Conservation (phyloP, 2,888 invertebrate species). For the Seira ritae region DNA sequence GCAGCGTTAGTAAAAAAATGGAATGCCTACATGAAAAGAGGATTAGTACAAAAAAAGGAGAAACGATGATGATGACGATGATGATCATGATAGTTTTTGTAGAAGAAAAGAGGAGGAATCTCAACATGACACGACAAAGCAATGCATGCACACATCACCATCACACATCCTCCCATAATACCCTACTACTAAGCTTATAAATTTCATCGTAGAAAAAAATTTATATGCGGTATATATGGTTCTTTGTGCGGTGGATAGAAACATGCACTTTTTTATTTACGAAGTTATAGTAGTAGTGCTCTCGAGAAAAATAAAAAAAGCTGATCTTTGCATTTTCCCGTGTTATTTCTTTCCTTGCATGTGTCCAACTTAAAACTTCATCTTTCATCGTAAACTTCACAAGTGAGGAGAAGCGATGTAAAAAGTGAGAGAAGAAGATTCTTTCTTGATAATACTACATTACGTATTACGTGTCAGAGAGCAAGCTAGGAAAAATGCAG, state of each 20-base stretch:
- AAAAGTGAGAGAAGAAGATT: conserved; percentile 34
- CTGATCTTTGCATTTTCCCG: conserved; percentile 44
- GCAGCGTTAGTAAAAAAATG: neutral
- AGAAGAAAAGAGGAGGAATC: conserved; percentile 40
- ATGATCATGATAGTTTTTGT: neutral
- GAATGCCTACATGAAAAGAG: conserved; percentile 39
- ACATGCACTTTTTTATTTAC: neutral
- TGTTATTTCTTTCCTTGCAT: conserved; percentile 45
- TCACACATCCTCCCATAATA: conserved; percentile 22
- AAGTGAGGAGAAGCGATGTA: neutral
- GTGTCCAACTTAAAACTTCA: conserved; percentile 44
- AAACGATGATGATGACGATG: conserved; percentile 16
- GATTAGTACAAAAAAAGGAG: conserved; percentile 48
- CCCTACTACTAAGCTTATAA: neutral
- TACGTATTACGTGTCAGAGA: conserved; percentile 32
- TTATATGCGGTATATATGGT: neutral
- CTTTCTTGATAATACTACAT: conserved; percentile 40
- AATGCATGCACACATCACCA: conserved; percentile 22
- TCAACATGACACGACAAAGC: conserved; percentile 35
- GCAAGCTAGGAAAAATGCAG: conserved; percentile 19
- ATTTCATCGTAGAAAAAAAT: neutral
- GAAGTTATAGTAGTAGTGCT: conserved; percentile 3
- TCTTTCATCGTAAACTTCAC: conserved; percentile 47
- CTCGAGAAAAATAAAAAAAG: conserved; percentile 53
- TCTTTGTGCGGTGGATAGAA: neutral